A percentile compares a stretch with the other conserved stretches of the same genome.
phyloP scores from a whole-genome alignment of 2,888 invertebrate genomes.

The Folsomia candida region DNA sequence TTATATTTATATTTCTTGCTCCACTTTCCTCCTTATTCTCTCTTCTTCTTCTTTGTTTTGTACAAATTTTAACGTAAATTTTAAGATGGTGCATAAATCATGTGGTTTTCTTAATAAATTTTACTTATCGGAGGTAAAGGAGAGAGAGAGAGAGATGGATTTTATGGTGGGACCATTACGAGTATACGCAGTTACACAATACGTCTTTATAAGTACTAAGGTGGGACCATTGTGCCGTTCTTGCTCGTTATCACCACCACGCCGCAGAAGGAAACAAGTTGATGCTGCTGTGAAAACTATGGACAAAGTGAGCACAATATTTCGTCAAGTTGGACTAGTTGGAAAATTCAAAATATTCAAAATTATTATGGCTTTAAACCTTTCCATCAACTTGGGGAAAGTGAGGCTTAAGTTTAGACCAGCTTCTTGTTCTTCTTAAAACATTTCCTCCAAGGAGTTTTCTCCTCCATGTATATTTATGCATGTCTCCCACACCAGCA shows the following conservation, averaged over 20 bases:
- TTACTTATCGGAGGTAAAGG: not conserved
- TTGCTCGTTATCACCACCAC: too few relatives aligned
- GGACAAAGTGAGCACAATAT: not conserved
- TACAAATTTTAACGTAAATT: conserved; percentile 1
- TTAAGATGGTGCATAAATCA: not conserved
- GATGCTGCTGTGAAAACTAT: not conserved
- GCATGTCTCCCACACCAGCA: too few relatives aligned
- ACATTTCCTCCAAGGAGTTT: too few relatives aligned
- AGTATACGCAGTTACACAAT: too few relatives aligned
- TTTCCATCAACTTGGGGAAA: not conserved
- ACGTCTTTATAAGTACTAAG: too few relatives aligned
- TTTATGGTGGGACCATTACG: too few relatives aligned
- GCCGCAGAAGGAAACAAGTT: not conserved
- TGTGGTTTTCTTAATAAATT: not conserved
- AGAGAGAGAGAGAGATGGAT: too few relatives aligned
- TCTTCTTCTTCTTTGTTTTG: not conserved
- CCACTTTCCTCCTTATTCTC: not conserved
- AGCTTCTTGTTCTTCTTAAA: not conserved
- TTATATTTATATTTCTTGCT: conserved; percentile 8
- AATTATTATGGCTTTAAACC: conserved; percentile 1
- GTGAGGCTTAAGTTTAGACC: not conserved
- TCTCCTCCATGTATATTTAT: too few relatives aligned
- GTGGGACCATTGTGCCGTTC: too few relatives aligned
- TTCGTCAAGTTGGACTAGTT: not conserved
- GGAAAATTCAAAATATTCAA: conserved; percentile 6